Conservation (phyloP, 2,113 vertebrate genomes). For the Ellobius talpinus region DNA sequence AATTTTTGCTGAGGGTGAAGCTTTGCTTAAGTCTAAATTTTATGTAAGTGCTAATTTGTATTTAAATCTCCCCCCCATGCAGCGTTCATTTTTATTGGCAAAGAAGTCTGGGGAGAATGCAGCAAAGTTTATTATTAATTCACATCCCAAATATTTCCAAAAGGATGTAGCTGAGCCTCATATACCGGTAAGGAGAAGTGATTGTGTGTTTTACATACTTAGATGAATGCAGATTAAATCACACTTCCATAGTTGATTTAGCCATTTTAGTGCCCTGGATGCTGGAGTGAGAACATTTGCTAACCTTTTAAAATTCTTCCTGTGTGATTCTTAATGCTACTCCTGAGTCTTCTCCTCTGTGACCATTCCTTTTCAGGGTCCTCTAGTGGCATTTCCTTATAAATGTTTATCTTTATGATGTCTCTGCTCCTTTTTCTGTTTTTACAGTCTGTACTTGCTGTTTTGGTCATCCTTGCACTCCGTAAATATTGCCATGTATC, state of each 20-base stretch:
- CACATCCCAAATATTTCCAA: conserved; percentile 93
- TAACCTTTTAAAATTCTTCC: neutral
- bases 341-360: neutral
- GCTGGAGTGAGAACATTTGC: neutral
- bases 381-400: neutral
- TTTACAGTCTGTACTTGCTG: neutral
- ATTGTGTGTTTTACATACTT: neutral
- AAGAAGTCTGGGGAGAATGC: conserved; percentile 94
- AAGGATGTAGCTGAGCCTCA: conserved; percentile 94
- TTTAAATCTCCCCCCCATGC: conserved; percentile 29
- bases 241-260: neutral
- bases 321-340: neutral
- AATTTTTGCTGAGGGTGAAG: neutral
- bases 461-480: rapidly evolving
- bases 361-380: neutral
- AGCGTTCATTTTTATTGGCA: conserved; percentile 91
- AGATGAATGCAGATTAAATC: neutral
- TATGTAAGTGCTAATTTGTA: neutral
- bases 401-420: neutral
- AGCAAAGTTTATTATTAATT: conserved; percentile 93
- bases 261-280: neutral
- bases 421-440: neutral
- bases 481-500: neutral
- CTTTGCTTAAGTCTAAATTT: conserved; percentile 6
- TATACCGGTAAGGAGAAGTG: conserved; percentile 89